Evolutionary conservation across 2,888 invertebrate species (phyloP).

Genomic region (Hirtodrosophila confusa): DNA sequence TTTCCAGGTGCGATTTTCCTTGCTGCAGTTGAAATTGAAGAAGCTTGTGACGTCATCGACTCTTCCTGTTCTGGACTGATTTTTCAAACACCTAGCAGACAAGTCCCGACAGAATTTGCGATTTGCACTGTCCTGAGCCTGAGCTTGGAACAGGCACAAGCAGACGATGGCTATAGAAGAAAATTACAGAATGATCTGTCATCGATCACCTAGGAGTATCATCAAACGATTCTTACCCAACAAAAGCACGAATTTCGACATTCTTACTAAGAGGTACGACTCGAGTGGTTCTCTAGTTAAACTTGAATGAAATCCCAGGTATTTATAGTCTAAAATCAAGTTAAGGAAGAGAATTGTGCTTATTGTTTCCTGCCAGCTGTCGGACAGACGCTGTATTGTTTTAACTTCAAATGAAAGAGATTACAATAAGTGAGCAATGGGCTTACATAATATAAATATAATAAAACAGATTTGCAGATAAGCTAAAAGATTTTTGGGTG

Average conservation of each 20-base stretch:
- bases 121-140: slow-evolving; percentile 18
- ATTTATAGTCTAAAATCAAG: slow-evolving; percentile 31
- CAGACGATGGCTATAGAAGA: slow-evolving; percentile 30
- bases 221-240: slow-evolving; percentile 43
- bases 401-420: neutral
- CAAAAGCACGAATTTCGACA: slow-evolving; percentile 50
- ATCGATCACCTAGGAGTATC: neutral
- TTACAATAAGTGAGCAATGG: neutral
- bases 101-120: slow-evolving; percentile 27
- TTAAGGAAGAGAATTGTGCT: slow-evolving; percentile 5
- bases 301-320: neutral
- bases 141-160: slow-evolving; percentile 35
- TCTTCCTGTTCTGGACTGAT: slow-evolving; percentile 27
- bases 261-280: slow-evolving; percentile 11
- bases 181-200: neutral
- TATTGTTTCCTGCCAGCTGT: slow-evolving; percentile 9
- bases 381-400: too few relatives aligned
- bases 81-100: slow-evolving; percentile 14
- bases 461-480: neutral
- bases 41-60: slow-evolving; percentile 37
- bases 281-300: slow-evolving; percentile 4
- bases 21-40: slow-evolving; percentile 49
- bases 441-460: too few relatives aligned
- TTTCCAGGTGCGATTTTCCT: slow-evolving; percentile 31
- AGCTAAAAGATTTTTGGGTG: neutral